phyloP scores from a whole-genome alignment of 1,140 invertebrate species.

The Drosophila sulfurigaster region DNA sequence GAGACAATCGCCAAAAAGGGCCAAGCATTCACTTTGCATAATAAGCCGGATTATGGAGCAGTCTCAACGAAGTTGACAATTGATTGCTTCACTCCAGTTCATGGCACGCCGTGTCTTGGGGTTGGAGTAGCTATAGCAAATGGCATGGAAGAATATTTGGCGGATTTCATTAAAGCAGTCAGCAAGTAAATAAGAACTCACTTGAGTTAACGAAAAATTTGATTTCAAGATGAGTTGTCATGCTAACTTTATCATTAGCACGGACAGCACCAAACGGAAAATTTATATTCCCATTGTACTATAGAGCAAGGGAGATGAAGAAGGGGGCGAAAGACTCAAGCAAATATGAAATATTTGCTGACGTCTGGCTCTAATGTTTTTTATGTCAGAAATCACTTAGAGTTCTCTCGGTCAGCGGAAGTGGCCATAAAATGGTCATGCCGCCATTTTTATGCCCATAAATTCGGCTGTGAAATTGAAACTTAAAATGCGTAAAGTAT shows the following conservation, averaged over 20 bases:
- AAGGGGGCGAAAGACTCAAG: slow-evolving; percentile 2
- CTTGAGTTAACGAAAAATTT: slow-evolving; percentile 50
- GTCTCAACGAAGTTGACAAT: slow-evolving; percentile 59
- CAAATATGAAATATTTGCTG: slow-evolving; percentile 32
- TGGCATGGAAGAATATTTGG: slow-evolving; percentile 66
- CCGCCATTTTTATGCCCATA: slow-evolving; percentile 68
- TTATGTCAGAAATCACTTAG: slow-evolving; percentile 81
- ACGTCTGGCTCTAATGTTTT: slow-evolving; percentile 64
- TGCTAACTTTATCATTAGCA: slow-evolving; percentile 55
- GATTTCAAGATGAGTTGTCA: slow-evolving; percentile 48
- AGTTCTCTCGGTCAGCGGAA: slow-evolving; percentile 70
- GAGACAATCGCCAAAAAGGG: slow-evolving; percentile 19
- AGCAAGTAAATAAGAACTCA: slow-evolving; percentile 36
- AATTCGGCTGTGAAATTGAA: slow-evolving; percentile 82
- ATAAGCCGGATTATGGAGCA: slow-evolving; percentile 74
- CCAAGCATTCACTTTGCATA: slow-evolving; percentile 75
- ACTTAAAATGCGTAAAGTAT: slow-evolving; percentile 84
- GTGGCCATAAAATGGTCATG: slow-evolving; percentile 75
- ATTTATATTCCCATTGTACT: background rate
- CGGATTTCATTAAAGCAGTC: slow-evolving; percentile 56
- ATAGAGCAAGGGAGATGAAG: too few species aligned
- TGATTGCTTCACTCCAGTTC: slow-evolving; percentile 48
- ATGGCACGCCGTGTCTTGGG: background rate
- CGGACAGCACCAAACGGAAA: slow-evolving; percentile 2
- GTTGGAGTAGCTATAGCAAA: slow-evolving; percentile 32